Conservation (phyloP, 2,797 vertebrate genomes). For the Bovichtus variegatus region DNA sequence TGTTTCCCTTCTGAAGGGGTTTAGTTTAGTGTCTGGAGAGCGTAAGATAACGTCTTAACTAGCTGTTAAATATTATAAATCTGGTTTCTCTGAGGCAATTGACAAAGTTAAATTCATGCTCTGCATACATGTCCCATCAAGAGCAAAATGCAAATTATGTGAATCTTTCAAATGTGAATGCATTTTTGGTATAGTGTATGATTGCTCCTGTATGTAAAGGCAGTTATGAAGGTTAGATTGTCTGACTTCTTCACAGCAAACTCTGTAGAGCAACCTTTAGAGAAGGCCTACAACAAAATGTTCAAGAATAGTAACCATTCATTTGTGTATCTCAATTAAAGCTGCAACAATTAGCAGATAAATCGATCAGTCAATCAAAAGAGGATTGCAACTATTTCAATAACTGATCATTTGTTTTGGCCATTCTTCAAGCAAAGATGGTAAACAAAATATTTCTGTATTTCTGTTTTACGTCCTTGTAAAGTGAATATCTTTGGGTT, state of each 20-base stretch:
- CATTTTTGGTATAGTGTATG: too few species aligned
- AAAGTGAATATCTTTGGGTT: neutral
- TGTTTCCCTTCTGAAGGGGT: neutral
- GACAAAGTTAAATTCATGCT: neutral
- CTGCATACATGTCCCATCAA: neutral
- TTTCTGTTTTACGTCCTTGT: too few species aligned
- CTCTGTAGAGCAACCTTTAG: too few species aligned
- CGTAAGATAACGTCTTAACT: neutral
- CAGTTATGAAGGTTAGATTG: too few species aligned
- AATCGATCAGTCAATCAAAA: neutral
- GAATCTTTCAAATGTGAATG: neutral
- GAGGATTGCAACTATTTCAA: neutral
- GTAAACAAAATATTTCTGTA: neutral
- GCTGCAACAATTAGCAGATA: too few species aligned
- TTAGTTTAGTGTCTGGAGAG: neutral
- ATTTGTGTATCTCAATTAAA: neutral
- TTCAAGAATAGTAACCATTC: neutral
- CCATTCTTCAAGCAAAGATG: neutral
- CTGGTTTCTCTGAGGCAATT: neutral
- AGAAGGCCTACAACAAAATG: neutral
- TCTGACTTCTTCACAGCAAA: too few species aligned
- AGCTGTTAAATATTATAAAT: neutral
- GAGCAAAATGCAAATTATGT: too few species aligned
- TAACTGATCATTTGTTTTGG: neutral
- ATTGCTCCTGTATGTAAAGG: too few species aligned